Evolutionary conservation across 1,140 invertebrate genomes (phyloP), one percentile per base, ranked within the genome.

Genomic region (Atta colombica): DNA sequence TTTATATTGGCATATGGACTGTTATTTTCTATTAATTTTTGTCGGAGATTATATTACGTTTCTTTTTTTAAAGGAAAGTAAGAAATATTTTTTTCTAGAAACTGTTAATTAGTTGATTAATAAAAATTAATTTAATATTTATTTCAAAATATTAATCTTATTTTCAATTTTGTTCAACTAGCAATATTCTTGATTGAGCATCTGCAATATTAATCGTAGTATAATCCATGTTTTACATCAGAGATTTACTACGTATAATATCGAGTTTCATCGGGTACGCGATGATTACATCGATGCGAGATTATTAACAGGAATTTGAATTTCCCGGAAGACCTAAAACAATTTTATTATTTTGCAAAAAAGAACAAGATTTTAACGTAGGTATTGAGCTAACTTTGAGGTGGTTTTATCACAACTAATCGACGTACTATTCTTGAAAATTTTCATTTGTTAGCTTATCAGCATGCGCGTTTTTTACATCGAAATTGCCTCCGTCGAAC

Each of bases 361-460:
- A 16, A 53, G 25, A 55, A 10, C 28, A 45, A 53, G 5, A 58
- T 1, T 21, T 14, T 1, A 16, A 6, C 3, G 49, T 4, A 8
- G 49, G 1, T 80, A 18, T 55, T 21, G 39, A 25, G 12, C 18
- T n/a, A 60, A 31, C 21, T 82, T 10, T 12, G 18, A 49, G 71
- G 1, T 0, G 5, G 25, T 82, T 82, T 72, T 82, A 28, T 60
- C 53, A 25, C 12, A 39, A 68, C 18, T n/a, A 68, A 71, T 71
- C 18, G 31, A 28, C 31, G 53, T 35, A 55, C 3, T 58, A 21
- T 14, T 25, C 5, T 69, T 21, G 45, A 51, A 16, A 81, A 72
- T 81, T 81, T 82, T 10, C 53, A 82, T 31, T 61, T 49, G 25
- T 39, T 69, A 49, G 12, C 68, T 61, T 72, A 82, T 74, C 80